phyloP scores from a whole-genome alignment of 2,888 invertebrate genomes.

The Silvanus unidentatus region DNA sequence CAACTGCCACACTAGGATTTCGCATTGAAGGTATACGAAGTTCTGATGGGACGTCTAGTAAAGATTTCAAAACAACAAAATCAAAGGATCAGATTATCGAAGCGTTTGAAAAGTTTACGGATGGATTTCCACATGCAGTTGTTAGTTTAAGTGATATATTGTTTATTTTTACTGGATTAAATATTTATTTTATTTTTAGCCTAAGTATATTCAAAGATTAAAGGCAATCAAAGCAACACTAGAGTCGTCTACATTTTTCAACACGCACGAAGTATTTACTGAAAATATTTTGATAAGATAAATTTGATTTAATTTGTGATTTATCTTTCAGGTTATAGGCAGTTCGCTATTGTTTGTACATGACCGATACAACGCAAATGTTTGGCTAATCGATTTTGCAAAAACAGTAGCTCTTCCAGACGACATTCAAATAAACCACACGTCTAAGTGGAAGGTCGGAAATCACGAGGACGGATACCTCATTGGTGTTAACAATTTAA shows the following conservation, averaged over 20 bases:
- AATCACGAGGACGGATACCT: slow-evolving; percentile 96
- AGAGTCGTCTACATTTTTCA: slow-evolving; percentile 83
- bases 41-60: slow-evolving; percentile 83
- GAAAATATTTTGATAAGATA: too few relatives aligned
- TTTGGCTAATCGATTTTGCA: slow-evolving; percentile 98
- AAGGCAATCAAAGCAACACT: slow-evolving; percentile 78
- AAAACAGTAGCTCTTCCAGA: slow-evolving; percentile 82
- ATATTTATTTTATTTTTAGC: slow-evolving; percentile 51
- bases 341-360: slow-evolving; percentile 93
- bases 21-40: slow-evolving; percentile 92
- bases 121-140: slow-evolving; percentile 69
- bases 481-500: slow-evolving; percentile 84
- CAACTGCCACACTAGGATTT: slow-evolving; percentile 93
- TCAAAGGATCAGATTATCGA: slow-evolving; percentile 74
- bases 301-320: not conserved
- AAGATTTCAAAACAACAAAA: slow-evolving; percentile 93
- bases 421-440: slow-evolving; percentile 69
- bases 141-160: slow-evolving; percentile 52
- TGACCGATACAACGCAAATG: slow-evolving; percentile 78
- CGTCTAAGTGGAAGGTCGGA: slow-evolving; percentile 83
- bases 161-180: not conserved
- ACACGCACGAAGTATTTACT: slow-evolving; percentile 68
- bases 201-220: slow-evolving; percentile 77
- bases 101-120: slow-evolving; percentile 76
- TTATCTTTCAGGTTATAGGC: slow-evolving; percentile 66